A percentile compares a stretch with the other conserved stretches of the same genome.
phyloP scores from a whole-genome alignment of 2,888 invertebrate genomes.

The Anagyrus pseudococci region DNA sequence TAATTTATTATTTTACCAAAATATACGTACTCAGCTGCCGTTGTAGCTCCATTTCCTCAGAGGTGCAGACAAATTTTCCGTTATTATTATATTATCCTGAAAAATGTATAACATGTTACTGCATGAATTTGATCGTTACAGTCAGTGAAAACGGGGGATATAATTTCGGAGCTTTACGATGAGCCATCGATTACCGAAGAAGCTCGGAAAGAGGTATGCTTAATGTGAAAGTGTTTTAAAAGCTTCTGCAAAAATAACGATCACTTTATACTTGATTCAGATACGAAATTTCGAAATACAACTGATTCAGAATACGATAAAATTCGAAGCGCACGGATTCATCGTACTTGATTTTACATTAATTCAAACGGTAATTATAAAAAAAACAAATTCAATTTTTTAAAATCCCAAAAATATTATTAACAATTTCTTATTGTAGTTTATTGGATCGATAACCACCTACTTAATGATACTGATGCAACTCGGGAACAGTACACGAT shows the following conservation, averaged over 20 bases:
- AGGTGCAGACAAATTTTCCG: slow-evolving; percentile 3
- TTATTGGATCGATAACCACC: slow-evolving; percentile 4
- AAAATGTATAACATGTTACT: background rate
- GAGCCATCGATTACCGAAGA: slow-evolving; percentile 44
- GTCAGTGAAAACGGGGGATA: slow-evolving; percentile 46
- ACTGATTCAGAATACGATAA: slow-evolving; percentile 46
- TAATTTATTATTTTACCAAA: slow-evolving; percentile 7
- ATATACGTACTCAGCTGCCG: background rate
- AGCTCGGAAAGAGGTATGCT: slow-evolving; percentile 45
- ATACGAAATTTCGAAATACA: slow-evolving; percentile 50
- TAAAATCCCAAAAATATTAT: background rate
- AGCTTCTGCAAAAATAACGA: background rate
- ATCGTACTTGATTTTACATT: slow-evolving; percentile 46
- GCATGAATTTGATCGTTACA: slow-evolving; percentile 24
- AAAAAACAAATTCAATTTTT: background rate
- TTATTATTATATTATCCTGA: background rate
- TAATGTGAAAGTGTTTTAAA: background rate
- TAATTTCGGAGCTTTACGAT: slow-evolving; percentile 50
- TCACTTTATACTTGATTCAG: slow-evolving; percentile 31
- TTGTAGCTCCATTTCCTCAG: slow-evolving; percentile 5
- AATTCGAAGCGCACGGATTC: slow-evolving; percentile 48
- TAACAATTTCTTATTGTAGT: slow-evolving; percentile 11
- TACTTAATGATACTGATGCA: slow-evolving; percentile 20
- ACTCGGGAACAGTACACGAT: background rate
- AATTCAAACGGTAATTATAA: slow-evolving; percentile 45